These are phyloP conservation scores for Cliona cf. orientalis DNA, from an alignment of 37 sponge, comb jelly and placozoan species.

Conservation along the genomic window DNA sequence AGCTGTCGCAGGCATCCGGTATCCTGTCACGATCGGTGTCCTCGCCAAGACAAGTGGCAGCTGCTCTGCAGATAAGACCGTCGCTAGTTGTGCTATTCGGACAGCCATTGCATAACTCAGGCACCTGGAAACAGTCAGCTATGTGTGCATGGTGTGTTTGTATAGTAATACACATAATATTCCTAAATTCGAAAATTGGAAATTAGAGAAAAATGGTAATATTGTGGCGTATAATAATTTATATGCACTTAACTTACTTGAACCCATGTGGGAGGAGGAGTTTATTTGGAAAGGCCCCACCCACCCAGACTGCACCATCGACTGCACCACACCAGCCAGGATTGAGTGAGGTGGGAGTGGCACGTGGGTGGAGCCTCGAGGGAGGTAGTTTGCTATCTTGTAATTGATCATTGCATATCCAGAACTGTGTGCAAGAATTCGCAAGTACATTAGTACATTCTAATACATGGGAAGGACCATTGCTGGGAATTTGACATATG, in stretches of 20 bases:
- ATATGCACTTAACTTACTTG: too few relatives aligned
- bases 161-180: too few relatives aligned
- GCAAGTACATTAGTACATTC: not conserved
- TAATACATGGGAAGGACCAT: not conserved
- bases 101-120: constrained; percentile 12
- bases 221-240: too few relatives aligned
- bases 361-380: not conserved
- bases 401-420: constrained; percentile 11
- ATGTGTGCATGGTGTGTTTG: not conserved
- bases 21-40: constrained; percentile 42
- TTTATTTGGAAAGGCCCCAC: constrained; percentile 5
- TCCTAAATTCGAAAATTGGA: not conserved
- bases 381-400: not conserved
- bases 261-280: constrained; percentile 1
- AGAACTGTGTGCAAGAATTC: not conserved
- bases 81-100: not conserved
- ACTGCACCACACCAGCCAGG: constrained; percentile 42
- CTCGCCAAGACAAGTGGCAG: not conserved
- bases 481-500: too few relatives aligned
- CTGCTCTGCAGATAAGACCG: constrained; percentile 26
- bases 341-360: constrained; percentile 11
- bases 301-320: constrained; percentile 13
- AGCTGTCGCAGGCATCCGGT: constrained; percentile 56
- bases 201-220: not conserved
- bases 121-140: not conserved